Evolutionary conservation across 2,113 vertebrate genomes (phyloP).

Genomic region (Columbina picui): DNA sequence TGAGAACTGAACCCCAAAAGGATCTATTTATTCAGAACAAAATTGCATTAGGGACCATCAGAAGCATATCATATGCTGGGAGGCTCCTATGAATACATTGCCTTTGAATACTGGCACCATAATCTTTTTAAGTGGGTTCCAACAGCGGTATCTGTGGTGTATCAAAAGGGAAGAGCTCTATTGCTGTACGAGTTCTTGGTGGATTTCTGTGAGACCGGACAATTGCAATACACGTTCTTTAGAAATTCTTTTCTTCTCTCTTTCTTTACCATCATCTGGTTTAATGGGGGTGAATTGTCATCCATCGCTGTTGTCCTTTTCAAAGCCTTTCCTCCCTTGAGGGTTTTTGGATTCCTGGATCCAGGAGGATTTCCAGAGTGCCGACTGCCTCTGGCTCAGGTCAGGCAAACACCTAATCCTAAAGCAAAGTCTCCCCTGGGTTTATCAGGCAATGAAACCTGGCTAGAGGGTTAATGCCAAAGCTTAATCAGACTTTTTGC

Average conservation of each 20-base stretch:
- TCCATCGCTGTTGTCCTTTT: fast-evolving
- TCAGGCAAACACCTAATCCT: not conserved
- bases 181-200: not conserved
- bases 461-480: not conserved
- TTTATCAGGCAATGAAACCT: not conserved
- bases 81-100: not conserved
- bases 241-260: not conserved
- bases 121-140: not conserved
- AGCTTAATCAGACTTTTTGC: not conserved
- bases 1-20: not conserved
- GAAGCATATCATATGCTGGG: not conserved
- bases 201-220: not conserved
- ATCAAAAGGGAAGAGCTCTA: not conserved
- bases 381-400: not conserved
- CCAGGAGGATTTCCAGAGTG: not conserved
- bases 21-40: constrained; percentile 5
- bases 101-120: not conserved
- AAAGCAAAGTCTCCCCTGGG: not conserved
- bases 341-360: not conserved
- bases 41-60: not conserved
- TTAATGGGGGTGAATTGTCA: not conserved
- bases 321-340: not conserved
- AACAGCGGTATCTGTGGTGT: not conserved
- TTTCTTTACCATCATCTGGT: not conserved
- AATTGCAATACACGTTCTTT: not conserved